A percentile compares a stretch with the other conserved stretches of the same genome.
phyloP scores from a whole-genome alignment of 1,140 invertebrate species.

The Drosophila dunni region DNA sequence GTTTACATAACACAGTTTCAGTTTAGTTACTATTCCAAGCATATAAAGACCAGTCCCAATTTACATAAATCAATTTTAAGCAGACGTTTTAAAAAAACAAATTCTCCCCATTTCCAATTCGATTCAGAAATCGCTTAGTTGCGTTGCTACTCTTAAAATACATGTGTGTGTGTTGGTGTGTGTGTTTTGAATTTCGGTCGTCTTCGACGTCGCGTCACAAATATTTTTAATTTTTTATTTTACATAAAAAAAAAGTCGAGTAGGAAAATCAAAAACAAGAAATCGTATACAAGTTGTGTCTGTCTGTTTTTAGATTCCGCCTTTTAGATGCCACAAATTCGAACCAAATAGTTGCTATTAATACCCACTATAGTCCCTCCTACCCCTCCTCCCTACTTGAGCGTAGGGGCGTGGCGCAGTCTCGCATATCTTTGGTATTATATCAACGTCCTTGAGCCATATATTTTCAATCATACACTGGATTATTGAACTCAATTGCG shows the following conservation, averaged over 20 bases:
- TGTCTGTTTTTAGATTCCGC: constrained; percentile 26
- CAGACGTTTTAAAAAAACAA: constrained; percentile 37
- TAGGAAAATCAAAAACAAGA: constrained; percentile 10
- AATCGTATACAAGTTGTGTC: constrained; percentile 10
- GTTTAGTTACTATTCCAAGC: not conserved
- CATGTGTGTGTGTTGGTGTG: constrained; percentile 1
- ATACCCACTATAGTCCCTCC: not conserved
- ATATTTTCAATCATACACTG: constrained; percentile 1
- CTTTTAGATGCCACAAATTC: not conserved
- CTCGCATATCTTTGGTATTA: constrained; percentile 7
- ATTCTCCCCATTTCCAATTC: constrained; percentile 8
- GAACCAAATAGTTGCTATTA: not conserved
- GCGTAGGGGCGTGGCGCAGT: not conserved
- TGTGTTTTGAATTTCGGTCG: constrained; percentile 16
- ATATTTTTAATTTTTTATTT: constrained; percentile 47
- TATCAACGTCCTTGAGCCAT: constrained; percentile 7
- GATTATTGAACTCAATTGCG: not conserved
- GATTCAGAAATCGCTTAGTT: constrained; percentile 37
- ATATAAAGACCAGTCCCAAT: constrained; percentile 35
- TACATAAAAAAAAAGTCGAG: constrained; percentile 19
- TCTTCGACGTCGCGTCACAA: constrained; percentile 28
- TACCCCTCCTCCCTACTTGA: not conserved
- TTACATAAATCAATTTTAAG: constrained; percentile 67
- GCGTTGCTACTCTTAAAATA: constrained; percentile 42
- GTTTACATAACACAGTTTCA: constrained; percentile 16